Base-by-base conservation (phyloP, 2,113 vertebrate species). In the Callaeas wilsoni region DNA sequence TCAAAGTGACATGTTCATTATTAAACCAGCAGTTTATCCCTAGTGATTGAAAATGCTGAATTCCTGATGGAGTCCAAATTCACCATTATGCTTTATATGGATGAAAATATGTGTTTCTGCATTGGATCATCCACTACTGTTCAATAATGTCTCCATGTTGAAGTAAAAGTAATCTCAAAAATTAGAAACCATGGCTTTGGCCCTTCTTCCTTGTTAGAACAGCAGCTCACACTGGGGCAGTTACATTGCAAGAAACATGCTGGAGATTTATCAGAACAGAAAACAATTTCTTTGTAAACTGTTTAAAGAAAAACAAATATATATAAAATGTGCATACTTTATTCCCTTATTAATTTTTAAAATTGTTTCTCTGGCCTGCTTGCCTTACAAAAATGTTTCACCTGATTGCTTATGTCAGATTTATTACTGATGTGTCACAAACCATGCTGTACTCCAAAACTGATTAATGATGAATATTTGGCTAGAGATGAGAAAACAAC, bases 401-500 rank as follows among this genome's bases (percentile, higher is more conserved):
- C 67, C 85, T 56, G 67, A 93, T 94, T 88, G 90, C 49, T 93
- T 93, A 19, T 90, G 90, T 94, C 94, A 95, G 82, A 83, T 62
- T 20, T 4, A 79, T 93, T 93, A 92, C 92, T 50, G 79, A 33
- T 20, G 0, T 83, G 85, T 65, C 86, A 85, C 46, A 83, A 93
- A 53, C 29, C 70, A 57, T 59, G 63, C 82, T 62, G 71, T 65
- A 85, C n/a, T 73, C n/a, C 68, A 49, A n/a, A 88, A 29, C 5
- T 88, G 82, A 95, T 83, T 90, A 93, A 95, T 74, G 92, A 93
- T 25, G 67, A 94, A 55, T 95, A 85, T 92, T 88, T 83, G 75
- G 62, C 76, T 87, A 79, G 75, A 90, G 70, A 93, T 73, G 78
- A 82, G 92, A 96, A 94, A 96, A 84, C 84, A 95, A 33, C 49